Conservation (phyloP, 2,888 invertebrate genomes). For the Sepiola atlantica region DNA sequence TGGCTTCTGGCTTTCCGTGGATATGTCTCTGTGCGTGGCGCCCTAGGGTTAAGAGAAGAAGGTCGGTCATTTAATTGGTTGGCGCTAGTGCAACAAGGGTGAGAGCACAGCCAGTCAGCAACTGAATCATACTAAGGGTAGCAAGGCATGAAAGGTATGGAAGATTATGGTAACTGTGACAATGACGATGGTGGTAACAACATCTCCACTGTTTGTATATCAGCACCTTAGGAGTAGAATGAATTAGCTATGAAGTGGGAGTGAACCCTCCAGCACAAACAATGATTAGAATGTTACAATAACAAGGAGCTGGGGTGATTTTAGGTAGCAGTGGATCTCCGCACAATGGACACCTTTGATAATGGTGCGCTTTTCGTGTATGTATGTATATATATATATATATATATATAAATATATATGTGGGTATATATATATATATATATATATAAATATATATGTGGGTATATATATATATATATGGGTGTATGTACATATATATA, state of each 20-base stretch:
- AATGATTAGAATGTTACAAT: slow-evolving; percentile 46
- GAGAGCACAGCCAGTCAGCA: slow-evolving; percentile 43
- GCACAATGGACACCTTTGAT: slow-evolving; percentile 13
- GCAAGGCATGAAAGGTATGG: slow-evolving; percentile 45
- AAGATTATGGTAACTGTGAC: slow-evolving; percentile 39
- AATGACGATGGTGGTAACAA: slow-evolving; percentile 40
- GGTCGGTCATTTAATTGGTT: slow-evolving; percentile 1
- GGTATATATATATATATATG: too few relatives aligned
- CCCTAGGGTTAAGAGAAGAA: neutral
- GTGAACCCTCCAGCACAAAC: slow-evolving; percentile 44
- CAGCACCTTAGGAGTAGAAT: slow-evolving; percentile 46
- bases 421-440: neutral
- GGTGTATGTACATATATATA: too few relatives aligned
- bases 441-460: too few relatives aligned
- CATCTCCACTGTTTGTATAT: slow-evolving; percentile 45
- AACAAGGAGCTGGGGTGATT: slow-evolving; percentile 46
- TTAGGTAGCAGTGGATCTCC: slow-evolving; percentile 44
- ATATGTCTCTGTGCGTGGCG: slow-evolving; percentile 43
- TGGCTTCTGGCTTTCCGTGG: neutral
- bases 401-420: too few relatives aligned
- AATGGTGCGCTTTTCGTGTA: neutral
- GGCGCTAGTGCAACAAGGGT: slow-evolving; percentile 37
- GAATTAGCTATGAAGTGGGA: slow-evolving; percentile 22
- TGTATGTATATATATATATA: neutral
- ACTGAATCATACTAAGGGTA: slow-evolving; percentile 46